Evolutionary conservation across 2,797 vertebrate genomes (phyloP).

Genomic region (Enteromius afrohamiltoni): DNA sequence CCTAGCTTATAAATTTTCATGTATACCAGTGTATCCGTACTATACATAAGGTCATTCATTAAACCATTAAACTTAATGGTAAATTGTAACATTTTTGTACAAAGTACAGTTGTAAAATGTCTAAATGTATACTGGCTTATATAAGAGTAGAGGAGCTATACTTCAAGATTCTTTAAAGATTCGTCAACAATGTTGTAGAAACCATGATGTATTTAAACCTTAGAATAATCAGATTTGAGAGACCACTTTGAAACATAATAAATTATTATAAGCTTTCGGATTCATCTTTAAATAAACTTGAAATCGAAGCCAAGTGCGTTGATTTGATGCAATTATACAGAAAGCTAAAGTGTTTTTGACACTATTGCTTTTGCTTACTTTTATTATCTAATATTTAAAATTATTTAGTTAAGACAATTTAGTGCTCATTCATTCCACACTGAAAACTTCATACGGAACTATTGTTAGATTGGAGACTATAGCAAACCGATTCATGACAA

Average conservation of each 20-base stretch:
- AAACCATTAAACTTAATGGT: not conserved
- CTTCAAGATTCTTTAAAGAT: not conserved
- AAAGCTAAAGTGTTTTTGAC: not conserved
- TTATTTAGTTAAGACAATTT: not conserved
- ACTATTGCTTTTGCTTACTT: too few relatives aligned
- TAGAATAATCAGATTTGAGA: not conserved
- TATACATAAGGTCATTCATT: not conserved
- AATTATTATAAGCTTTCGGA: not conserved
- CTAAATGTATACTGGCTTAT: not conserved
- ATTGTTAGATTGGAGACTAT: not conserved
- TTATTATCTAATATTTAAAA: not conserved
- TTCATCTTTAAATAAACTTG: not conserved
- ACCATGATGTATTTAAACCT: not conserved
- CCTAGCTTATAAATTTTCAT: not conserved
- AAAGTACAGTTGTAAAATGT: not conserved
- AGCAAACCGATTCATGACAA: not conserved
- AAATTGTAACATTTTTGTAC: not conserved
- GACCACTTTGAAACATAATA: not conserved
- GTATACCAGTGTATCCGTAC: not conserved
- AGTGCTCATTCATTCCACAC: not conserved
- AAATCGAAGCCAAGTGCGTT: not conserved
- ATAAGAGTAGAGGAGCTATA: not conserved
- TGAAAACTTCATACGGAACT: not conserved
- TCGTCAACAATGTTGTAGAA: not conserved
- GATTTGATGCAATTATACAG: not conserved